A percentile compares a stretch with the other conserved stretches of the same genome.
Conservation (phyloP, 53 echinoderm and acorn worm genomes). For the Arbacia lixula region DNA sequence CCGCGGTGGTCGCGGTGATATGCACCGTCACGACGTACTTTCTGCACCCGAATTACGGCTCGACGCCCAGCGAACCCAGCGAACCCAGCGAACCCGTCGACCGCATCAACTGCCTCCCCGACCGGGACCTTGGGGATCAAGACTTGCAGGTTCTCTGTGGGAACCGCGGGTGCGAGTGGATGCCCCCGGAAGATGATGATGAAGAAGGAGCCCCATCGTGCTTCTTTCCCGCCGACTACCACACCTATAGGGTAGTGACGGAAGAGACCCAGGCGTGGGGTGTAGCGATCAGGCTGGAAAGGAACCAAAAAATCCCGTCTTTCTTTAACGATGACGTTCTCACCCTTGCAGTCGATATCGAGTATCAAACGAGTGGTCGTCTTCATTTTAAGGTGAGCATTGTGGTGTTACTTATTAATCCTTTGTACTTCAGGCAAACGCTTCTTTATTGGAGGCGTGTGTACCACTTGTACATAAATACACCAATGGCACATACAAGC, state of each 20-base stretch:
- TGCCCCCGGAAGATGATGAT: neutral
- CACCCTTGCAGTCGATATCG: conserved; percentile 65
- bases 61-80: neutral
- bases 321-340: conserved; percentile 58
- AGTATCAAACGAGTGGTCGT: conserved; percentile 68
- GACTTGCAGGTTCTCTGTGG: conserved; percentile 64
- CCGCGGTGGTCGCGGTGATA: neutral
- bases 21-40: conserved; percentile 35
- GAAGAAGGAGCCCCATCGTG: conserved; percentile 65
- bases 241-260: conserved; percentile 53
- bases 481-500: too few relatives aligned
- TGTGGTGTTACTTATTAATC: too few relatives aligned
- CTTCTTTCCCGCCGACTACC: conserved; percentile 76
- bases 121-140: too few relatives aligned
- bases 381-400: conserved; percentile 75
- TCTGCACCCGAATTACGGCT: conserved; percentile 34
- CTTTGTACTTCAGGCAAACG: too few relatives aligned
- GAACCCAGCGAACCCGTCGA: neutral
- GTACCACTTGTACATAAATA: too few relatives aligned
- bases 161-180: conserved; percentile 70
- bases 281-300: conserved; percentile 57
- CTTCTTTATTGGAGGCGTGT: too few relatives aligned
- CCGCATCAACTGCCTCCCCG: conserved; percentile 49
- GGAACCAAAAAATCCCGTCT: conserved; percentile 46
- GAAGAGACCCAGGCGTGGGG: conserved; percentile 55